Conservation (phyloP, 2,113 vertebrate genomes). For the Epinephelus cyanopodus region DNA sequence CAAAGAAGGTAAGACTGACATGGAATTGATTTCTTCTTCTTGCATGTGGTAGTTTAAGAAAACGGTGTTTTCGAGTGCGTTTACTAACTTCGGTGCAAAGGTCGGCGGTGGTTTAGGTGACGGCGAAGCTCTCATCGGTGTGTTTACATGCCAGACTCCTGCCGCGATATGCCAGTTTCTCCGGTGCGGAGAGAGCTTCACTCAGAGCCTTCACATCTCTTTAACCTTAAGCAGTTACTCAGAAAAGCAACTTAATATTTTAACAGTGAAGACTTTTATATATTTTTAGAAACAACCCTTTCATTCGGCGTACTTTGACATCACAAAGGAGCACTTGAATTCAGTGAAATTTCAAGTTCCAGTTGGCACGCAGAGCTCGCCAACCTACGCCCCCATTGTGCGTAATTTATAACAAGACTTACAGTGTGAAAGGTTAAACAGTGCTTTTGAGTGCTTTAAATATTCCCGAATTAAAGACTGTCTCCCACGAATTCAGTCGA, state of each 20-base stretch:
- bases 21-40: rapidly evolving
- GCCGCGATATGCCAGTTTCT: background rate
- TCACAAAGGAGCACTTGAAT: rapidly evolving
- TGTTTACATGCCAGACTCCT: constrained; percentile 49
- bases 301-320: background rate
- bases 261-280: rapidly evolving
- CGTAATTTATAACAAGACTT: too few relatives aligned
- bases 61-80: background rate
- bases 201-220: background rate
- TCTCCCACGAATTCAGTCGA: background rate
- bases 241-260: rapidly evolving
- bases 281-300: rapidly evolving
- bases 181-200: background rate
- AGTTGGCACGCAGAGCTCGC: background rate
- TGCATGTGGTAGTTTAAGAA: rapidly evolving
- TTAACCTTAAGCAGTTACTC: background rate
- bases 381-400: background rate
- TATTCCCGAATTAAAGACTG: background rate
- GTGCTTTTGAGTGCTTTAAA: rapidly evolving
- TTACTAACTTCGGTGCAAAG: constrained; percentile 42
- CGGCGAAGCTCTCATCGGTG: background rate
- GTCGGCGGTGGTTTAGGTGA: constrained; percentile 30
- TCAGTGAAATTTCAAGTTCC: rapidly evolving
- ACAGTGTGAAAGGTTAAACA: background rate
- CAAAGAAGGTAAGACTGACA: constrained; percentile 2